Evolutionary conservation across 2,888 invertebrate species (phyloP), one percentile per base, ranked within the genome.

Genomic region (Zaprionus bogoriensis): DNA sequence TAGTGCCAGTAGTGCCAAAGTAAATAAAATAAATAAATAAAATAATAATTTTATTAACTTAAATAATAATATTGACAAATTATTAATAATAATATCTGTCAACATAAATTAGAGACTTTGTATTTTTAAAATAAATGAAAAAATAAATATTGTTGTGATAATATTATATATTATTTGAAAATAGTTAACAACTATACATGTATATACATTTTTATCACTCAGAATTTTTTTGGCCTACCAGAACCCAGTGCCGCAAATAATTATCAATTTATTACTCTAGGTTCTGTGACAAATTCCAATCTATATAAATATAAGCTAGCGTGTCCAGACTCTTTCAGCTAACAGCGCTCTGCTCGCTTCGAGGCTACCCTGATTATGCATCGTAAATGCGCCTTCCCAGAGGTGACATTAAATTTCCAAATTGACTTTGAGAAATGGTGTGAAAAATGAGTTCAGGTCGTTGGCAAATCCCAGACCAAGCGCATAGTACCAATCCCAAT

Each of bases 381-480:
- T 22, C 14, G 41, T 39, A 44, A 58, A 62, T 74, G 64, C n/a
- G 63, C 47, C 57, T 48, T 84, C 72, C 79, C 79, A 59, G 47
- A 66, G 83, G 86, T 61, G 60, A 64, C 74, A 78, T 85, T 78
- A 82, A 62, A 72, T 58, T 61, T 59, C 42, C 44, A 28, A 75
- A 75, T 45, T 66, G 62, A 85, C 76, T 77, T 79, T 84, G 79
- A 78, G 78, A 85, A 85, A 80, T 85, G 10, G 70, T 72, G 85
- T 69, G 73, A 75, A 75, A 71, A 72, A 50, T 60, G 65, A 58
- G 45, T 12, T 59, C 17, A 25, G 42, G n/a, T 44, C 14, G 25
- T 10, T 19, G 41, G 20, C 19, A 17, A 38, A 17, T 10, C 22
- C n/a, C 20, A 41, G 4, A 7, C 41, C 41, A 9, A n/a, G 20